These are phyloP conservation scores for Drosophila sturtevanti DNA, from an alignment of 1,140 invertebrate species.

Conservation along the genomic window DNA sequence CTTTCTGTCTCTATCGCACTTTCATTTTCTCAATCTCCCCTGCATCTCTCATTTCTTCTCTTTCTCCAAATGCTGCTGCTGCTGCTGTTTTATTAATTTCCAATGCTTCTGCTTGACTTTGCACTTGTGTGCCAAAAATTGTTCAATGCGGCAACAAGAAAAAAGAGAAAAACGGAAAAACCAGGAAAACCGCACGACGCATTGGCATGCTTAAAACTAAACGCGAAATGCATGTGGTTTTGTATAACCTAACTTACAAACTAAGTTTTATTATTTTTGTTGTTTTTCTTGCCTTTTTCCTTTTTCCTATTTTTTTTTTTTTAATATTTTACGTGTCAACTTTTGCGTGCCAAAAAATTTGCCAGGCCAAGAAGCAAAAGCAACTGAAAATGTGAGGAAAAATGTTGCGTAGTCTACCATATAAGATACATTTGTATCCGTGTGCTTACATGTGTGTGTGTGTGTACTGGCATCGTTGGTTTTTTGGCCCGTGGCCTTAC, in stretches of 20 bases:
- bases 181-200: slow-evolving; percentile 4
- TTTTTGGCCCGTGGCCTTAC: slow-evolving; percentile 5
- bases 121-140: slow-evolving; percentile 2
- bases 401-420: slow-evolving; percentile 43
- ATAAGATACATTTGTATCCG: slow-evolving; percentile 8
- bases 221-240: slow-evolving; percentile 7
- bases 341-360: slow-evolving; percentile 59
- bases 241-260: background rate
- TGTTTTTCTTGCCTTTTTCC: background rate
- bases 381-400: slow-evolving; percentile 19
- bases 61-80: background rate
- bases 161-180: slow-evolving; percentile 5
- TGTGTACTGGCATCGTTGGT: slow-evolving; percentile 8
- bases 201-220: slow-evolving; percentile 4
- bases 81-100: slow-evolving; percentile 48
- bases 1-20: background rate
- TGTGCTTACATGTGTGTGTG: slow-evolving; percentile 9
- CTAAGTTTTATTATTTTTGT: background rate
- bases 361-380: slow-evolving; percentile 6
- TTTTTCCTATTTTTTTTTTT: slow-evolving; percentile 2
- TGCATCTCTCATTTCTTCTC: too few species aligned
- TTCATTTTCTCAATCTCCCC: too few species aligned
- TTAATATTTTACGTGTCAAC: slow-evolving; percentile 65
- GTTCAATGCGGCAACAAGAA: background rate
- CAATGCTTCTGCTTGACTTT: slow-evolving; percentile 6